These are phyloP conservation scores for Sarcophaga variegata DNA, from an alignment of 2,888 invertebrate genomes.

Conservation along the genomic window DNA sequence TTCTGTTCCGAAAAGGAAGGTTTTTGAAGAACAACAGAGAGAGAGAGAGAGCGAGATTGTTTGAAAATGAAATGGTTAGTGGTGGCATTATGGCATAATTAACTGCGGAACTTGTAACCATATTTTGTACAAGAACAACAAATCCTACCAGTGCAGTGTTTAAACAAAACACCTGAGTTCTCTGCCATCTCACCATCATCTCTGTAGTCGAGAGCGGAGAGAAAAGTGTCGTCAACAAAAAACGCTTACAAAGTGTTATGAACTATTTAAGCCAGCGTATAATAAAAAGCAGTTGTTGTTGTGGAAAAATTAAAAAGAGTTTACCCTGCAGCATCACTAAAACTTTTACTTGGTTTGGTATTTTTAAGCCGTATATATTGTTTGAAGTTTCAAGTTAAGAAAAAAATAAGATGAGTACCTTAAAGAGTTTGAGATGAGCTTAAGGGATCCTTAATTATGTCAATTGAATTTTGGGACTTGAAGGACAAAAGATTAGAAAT, in stretches of 20 bases:
- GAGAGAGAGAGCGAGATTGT: neutral
- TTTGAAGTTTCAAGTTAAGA: neutral
- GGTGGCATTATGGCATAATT: constrained; percentile 64
- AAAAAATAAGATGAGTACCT: too few species aligned
- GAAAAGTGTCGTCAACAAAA: constrained; percentile 28
- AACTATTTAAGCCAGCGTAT: constrained; percentile 52
- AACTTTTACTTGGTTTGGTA: neutral
- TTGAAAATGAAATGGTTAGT: constrained; percentile 52
- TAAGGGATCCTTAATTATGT: too few species aligned
- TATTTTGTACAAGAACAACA: constrained; percentile 58
- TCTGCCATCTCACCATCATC: constrained; percentile 2
- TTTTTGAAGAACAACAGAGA: too few species aligned
- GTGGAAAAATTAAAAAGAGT: neutral
- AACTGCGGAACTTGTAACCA: constrained; percentile 67
- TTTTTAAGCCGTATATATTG: constrained; percentile 5
- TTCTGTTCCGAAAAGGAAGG: neutral
- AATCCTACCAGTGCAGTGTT: constrained; percentile 60
- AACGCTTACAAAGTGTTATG: constrained; percentile 51
- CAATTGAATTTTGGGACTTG: too few species aligned
- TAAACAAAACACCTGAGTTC: constrained; percentile 63
- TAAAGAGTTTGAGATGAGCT: too few species aligned
- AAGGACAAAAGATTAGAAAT: too few species aligned
- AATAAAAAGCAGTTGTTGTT: constrained; percentile 31
- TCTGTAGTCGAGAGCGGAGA: neutral
- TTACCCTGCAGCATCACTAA: neutral